Percentiles rank a stretch among this genome's conserved stretches.
These are phyloP conservation scores for Tetranychus piercei DNA, from an alignment of 2,888 invertebrate species.

Conservation along the genomic window DNA sequence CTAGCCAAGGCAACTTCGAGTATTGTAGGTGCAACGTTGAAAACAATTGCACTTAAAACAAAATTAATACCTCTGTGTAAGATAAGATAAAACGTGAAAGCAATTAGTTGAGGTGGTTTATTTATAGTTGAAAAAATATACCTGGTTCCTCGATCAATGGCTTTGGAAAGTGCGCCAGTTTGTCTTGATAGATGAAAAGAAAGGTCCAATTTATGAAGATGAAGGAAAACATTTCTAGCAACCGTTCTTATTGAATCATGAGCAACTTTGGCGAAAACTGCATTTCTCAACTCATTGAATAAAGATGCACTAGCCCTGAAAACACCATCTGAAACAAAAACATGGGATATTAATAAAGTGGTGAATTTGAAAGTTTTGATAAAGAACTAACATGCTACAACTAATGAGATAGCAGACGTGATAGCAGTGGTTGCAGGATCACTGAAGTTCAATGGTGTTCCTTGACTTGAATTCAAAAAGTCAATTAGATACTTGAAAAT, in stretches of 20 bases:
- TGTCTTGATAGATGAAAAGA: constrained; percentile 80
- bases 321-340: constrained; percentile 55
- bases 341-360: neutral
- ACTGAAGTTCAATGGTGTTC: constrained; percentile 41
- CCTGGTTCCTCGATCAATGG: constrained; percentile 40
- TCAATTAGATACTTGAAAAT: constrained; percentile 85
- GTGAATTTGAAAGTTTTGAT: constrained; percentile 2
- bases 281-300: constrained; percentile 89
- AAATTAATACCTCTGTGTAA: constrained; percentile 84
- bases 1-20: constrained; percentile 82
- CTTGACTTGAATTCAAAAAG: constrained; percentile 46
- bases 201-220: constrained; percentile 82
- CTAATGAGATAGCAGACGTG: constrained; percentile 55
- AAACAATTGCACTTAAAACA: constrained; percentile 84
- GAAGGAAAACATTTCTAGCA: constrained; percentile 82
- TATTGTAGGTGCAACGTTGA: constrained; percentile 86
- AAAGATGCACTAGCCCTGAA: constrained; percentile 74
- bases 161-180: constrained; percentile 85
- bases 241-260: constrained; percentile 87
- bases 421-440: constrained; percentile 44
- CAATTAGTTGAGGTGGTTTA: too few relatives aligned
- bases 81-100: neutral
- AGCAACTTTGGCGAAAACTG: constrained; percentile 90
- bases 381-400: constrained; percentile 60
- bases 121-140: constrained; percentile 15